Conservation (phyloP, 92 coral and sea anemone species). For the Porites lobata region DNA sequence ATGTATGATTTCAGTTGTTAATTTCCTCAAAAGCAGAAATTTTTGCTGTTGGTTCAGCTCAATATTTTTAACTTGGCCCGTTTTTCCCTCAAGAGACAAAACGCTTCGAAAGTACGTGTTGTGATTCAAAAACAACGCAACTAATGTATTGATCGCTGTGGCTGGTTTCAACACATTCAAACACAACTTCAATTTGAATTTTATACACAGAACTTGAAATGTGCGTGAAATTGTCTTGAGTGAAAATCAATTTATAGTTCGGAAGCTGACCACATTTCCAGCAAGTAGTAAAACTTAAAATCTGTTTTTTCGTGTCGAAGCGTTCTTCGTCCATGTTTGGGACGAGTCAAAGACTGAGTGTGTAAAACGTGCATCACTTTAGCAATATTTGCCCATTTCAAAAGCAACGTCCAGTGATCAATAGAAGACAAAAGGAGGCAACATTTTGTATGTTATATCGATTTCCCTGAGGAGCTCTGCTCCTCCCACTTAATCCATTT, state of each 20-base stretch:
- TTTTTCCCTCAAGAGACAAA: neutral
- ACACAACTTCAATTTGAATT: neutral
- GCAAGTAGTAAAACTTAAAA: neutral
- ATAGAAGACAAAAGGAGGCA: conserved; percentile 73
- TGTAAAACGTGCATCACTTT: conserved; percentile 22
- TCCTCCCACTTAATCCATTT: conserved; percentile 72
- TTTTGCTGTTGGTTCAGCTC: neutral
- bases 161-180: neutral
- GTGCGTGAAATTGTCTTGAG: neutral
- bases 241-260: neutral
- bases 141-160: neutral
- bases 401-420: conserved; percentile 50
- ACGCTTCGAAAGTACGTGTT: neutral
- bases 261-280: neutral
- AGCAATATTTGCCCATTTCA: conserved; percentile 54
- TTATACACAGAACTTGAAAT: neutral
- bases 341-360: neutral
- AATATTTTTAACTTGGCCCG: neutral
- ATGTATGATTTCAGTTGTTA: neutral
- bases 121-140: neutral
- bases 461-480: conserved; percentile 84
- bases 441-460: conserved; percentile 81
- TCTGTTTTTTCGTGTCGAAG: neutral
- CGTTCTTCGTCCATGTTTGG: conserved; percentile 7
- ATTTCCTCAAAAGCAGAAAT: neutral